phyloP scores from a whole-genome alignment of 2,888 invertebrate species.

The Perizoma affinitatum region DNA sequence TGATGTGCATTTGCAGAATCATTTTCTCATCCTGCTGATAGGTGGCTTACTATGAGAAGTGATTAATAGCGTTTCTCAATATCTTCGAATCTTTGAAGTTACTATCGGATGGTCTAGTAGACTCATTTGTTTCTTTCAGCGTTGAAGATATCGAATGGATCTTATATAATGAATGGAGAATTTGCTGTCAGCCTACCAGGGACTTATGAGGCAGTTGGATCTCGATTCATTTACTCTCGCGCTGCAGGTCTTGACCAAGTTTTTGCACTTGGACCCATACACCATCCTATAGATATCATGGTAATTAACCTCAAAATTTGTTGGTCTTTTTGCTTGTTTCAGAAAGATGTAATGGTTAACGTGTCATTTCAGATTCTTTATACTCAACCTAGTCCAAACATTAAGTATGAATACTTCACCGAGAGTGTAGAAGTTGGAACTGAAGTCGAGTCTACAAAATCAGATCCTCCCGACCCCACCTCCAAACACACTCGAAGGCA shows the following conservation, averaged over 20 bases:
- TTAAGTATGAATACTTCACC: conserved; percentile 94
- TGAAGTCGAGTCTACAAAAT: conserved; percentile 59
- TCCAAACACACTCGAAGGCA: conserved; percentile 71
- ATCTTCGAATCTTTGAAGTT: conserved; percentile 23
- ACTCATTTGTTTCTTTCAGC: conserved; percentile 82
- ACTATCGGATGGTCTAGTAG: conserved; percentile 14
- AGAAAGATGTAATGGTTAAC: not conserved
- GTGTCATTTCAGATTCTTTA: conserved; percentile 87
- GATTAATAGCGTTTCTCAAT: conserved; percentile 26
- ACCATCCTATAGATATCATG: conserved; percentile 91
- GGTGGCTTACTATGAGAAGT: conserved; percentile 41
- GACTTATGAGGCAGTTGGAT: conserved; percentile 90
- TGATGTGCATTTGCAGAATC: conserved; percentile 54
- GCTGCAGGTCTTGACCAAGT: conserved; percentile 90
- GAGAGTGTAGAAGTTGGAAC: conserved; percentile 83
- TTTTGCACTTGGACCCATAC: conserved; percentile 90
- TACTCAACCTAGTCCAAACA: conserved; percentile 93
- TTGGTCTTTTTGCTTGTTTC: not conserved
- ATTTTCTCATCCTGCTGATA: conserved; percentile 51
- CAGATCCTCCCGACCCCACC: conserved; percentile 54
- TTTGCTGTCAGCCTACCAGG: conserved; percentile 90
- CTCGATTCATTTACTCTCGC: conserved; percentile 90
- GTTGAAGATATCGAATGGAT: conserved; percentile 89
- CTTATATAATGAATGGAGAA: conserved; percentile 93
- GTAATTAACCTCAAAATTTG: conserved; percentile 64